phyloP scores from a whole-genome alignment of 2,113 vertebrate species.

The Oryctolagus cuniculus region mOryCun1.1 NC_091440.1:46087501-46088000 shows the following conservation, averaged over 20 bases:
- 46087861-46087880: background rate
- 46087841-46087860: background rate
- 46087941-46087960: slow-evolving; percentile 17
- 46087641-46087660: background rate
- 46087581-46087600: slow-evolving; percentile 13
- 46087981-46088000: slow-evolving; percentile 41
- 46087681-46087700: background rate
- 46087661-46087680: background rate
- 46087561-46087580: background rate
- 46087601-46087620: background rate
- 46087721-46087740: background rate
- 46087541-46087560: background rate
- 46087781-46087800: background rate
- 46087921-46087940: background rate
- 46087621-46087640: background rate
- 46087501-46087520: background rate
- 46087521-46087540: background rate
- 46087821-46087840: background rate
- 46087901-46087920: slow-evolving; percentile 42
- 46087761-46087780: background rate
- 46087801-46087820: background rate
- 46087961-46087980: background rate
- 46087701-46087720: background rate
- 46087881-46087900: background rate
- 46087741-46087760: background rate